Evolutionary conservation across 2,113 vertebrate species (phyloP).

Genomic region (Synchiropus splendidus): DNA sequence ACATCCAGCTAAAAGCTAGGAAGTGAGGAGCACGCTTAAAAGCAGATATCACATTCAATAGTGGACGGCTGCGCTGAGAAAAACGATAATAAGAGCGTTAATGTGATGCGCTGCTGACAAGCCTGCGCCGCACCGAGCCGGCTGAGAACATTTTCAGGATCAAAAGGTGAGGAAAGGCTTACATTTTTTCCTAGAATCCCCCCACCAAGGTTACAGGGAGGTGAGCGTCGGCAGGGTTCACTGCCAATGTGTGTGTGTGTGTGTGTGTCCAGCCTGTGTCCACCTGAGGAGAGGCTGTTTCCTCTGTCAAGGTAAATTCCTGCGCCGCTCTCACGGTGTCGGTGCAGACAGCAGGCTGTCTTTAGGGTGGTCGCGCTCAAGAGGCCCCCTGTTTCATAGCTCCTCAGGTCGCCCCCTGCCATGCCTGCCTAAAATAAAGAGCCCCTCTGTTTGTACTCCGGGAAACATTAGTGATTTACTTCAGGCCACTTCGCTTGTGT

Average conservation of each 20-base stretch:
- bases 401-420: conserved; percentile 35
- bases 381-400: conserved; percentile 44
- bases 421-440: conserved; percentile 52
- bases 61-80: conserved; percentile 12
- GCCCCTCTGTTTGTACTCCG: conserved; percentile 42
- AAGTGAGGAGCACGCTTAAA: neutral
- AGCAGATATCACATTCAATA: conserved; percentile 6
- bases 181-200: conserved; percentile 38
- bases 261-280: conserved; percentile 19
- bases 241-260: conserved; percentile 35
- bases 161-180: conserved; percentile 45
- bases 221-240: conserved; percentile 50
- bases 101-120: conserved; percentile 36
- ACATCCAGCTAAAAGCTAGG: conserved; percentile 14
- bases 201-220: conserved; percentile 41
- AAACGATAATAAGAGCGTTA: conserved; percentile 29
- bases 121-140: conserved; percentile 4
- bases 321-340: conserved; percentile 42
- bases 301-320: conserved; percentile 61
- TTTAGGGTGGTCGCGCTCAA: conserved; percentile 51
- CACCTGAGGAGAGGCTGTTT: conserved; percentile 58
- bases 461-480: conserved; percentile 33
- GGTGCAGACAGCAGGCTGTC: conserved; percentile 28
- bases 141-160: conserved; percentile 40
- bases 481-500: conserved; percentile 25